phyloP scores from a whole-genome alignment of 30 jellyfish, hydroid and myxozoan genomes.

The Haliclystus octoradiatus region DNA sequence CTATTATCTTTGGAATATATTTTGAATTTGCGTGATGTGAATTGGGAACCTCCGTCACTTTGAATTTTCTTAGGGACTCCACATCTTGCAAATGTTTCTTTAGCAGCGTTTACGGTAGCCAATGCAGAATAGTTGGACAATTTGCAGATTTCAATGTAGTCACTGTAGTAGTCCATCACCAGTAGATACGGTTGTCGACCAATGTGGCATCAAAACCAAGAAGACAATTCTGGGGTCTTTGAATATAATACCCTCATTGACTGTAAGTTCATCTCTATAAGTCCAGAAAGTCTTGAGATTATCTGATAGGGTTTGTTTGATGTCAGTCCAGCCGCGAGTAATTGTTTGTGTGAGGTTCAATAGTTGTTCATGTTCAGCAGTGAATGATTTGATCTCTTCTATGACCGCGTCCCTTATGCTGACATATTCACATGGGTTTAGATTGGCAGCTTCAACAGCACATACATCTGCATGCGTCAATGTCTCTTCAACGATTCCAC shows the following conservation, averaged over 20 bases:
- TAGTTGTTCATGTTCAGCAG: constrained; percentile 29
- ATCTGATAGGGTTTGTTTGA: constrained; percentile 24
- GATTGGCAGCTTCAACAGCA: too few species aligned
- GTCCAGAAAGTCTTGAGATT: constrained; percentile 31
- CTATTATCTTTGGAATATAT: constrained; percentile 15
- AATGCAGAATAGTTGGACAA: background rate
- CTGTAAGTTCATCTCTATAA: constrained; percentile 37
- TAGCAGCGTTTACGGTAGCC: constrained; percentile 8
- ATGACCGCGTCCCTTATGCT: too few species aligned
- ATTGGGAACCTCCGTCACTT: constrained; percentile 10
- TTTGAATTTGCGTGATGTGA: constrained; percentile 23
- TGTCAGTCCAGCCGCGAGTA: too few species aligned
- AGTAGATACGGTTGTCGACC: constrained; percentile 16
- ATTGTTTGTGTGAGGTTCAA: too few species aligned
- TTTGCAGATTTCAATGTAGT: constrained; percentile 5
- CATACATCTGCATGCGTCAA: too few species aligned
- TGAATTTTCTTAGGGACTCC: too few species aligned
- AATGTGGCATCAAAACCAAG: constrained; percentile 19
- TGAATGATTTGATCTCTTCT: constrained; percentile 9
- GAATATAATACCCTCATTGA: constrained; percentile 22
- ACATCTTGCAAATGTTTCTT: constrained; percentile 14
- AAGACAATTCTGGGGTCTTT: constrained; percentile 25
- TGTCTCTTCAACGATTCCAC: too few species aligned
- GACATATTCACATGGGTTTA: too few species aligned
- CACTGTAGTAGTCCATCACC: too few species aligned